phyloP scores from a whole-genome alignment of 2,888 invertebrate genomes.

The Prostheceraeus crozeri region DNA sequence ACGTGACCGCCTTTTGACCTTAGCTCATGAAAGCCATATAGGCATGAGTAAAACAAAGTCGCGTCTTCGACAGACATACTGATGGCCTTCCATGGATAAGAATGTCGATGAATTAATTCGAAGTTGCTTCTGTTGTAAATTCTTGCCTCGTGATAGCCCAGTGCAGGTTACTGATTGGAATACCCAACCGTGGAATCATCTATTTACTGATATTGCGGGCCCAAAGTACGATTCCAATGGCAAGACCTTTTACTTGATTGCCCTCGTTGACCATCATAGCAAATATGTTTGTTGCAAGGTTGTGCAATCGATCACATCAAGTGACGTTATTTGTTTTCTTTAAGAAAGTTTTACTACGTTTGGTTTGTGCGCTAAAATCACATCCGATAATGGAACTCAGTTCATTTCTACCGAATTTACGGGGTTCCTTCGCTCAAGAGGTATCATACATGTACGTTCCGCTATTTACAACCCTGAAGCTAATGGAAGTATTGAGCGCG shows the following conservation, averaged over 20 bases:
- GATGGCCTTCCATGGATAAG: slow-evolving; percentile 21
- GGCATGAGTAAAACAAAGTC: slow-evolving; percentile 14
- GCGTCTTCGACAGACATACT: too few relatives aligned
- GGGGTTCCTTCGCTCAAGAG: slow-evolving; percentile 9
- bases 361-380: slow-evolving; percentile 12
- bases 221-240: slow-evolving; percentile 25
- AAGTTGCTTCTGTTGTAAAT: slow-evolving; percentile 16
- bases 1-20: slow-evolving; percentile 12
- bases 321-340: slow-evolving; percentile 1
- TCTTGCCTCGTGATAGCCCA: slow-evolving; percentile 18
- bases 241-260: slow-evolving; percentile 24
- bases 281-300: slow-evolving; percentile 24
- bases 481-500: slow-evolving; percentile 23
- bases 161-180: slow-evolving; percentile 23
- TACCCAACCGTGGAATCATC: slow-evolving; percentile 8
- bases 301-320: slow-evolving; percentile 12
- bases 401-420: slow-evolving; percentile 15
- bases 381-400: slow-evolving; percentile 20
- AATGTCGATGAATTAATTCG: slow-evolving; percentile 11
- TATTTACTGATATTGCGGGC: slow-evolving; percentile 23
- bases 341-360: background rate
- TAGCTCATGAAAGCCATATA: slow-evolving; percentile 26
- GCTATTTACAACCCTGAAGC: slow-evolving; percentile 31
- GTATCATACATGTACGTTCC: slow-evolving; percentile 27
- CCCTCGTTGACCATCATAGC: slow-evolving; percentile 24